Evolutionary conservation across 2,113 vertebrate genomes (phyloP).

Genomic region (Nothoprocta perdicaria): DNA sequence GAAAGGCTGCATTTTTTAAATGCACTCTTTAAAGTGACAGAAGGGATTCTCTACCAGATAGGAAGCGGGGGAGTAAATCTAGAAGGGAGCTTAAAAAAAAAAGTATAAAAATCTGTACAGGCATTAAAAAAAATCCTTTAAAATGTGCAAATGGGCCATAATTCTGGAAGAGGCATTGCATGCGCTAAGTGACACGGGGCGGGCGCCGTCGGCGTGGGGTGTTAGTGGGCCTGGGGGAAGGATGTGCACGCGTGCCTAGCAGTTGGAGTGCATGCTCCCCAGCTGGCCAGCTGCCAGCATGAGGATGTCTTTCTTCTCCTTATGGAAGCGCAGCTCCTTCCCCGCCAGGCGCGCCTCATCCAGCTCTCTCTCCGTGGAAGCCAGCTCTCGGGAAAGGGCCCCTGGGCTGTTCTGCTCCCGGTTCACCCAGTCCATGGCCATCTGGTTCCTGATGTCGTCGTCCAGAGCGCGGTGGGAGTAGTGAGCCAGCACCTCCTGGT

Average conservation of each 20-base stretch:
- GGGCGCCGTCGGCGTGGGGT: neutral
- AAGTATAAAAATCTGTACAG: slow-evolving; percentile 68
- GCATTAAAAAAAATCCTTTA: slow-evolving; percentile 19
- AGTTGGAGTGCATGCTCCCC: slow-evolving; percentile 82
- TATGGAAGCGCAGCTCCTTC: slow-evolving; percentile 94
- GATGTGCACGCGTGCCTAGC: slow-evolving; percentile 33
- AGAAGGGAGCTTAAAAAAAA: neutral
- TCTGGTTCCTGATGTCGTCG: slow-evolving; percentile 95
- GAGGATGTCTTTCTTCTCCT: slow-evolving; percentile 98
- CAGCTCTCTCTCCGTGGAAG: slow-evolving; percentile 89
- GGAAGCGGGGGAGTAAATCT: neutral
- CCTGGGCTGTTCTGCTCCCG: slow-evolving; percentile 88
- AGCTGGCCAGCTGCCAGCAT: slow-evolving; percentile 92
- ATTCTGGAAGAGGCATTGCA: neutral
- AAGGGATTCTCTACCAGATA: slow-evolving; percentile 1
- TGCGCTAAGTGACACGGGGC: neutral
- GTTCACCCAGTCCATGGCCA: slow-evolving; percentile 96
- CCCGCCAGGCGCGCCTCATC: slow-evolving; percentile 94
- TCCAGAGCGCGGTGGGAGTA: slow-evolving; percentile 97
- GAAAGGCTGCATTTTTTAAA: neutral
- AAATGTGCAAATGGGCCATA: slow-evolving; percentile 28
- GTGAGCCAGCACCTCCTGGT: slow-evolving; percentile 94
- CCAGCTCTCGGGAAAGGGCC: slow-evolving; percentile 88
- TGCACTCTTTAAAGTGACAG: neutral
- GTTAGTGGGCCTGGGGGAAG: neutral